Evolutionary conservation across 2,888 invertebrate species (phyloP).

Genomic region (Chrysolina oricalcia): DNA sequence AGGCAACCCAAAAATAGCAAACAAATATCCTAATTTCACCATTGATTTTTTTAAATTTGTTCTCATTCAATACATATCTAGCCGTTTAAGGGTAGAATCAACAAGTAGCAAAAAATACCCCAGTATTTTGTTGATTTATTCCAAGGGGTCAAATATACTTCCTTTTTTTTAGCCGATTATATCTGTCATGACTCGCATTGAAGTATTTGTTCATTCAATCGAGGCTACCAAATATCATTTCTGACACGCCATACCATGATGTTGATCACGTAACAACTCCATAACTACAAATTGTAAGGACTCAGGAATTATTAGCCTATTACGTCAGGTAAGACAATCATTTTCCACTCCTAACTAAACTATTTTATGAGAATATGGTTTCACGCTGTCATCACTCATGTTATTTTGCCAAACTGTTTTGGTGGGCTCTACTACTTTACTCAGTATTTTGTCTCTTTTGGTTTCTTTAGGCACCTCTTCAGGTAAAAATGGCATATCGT

Average conservation of each 20-base stretch:
- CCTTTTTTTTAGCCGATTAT: neutral
- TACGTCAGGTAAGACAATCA: slow-evolving; percentile 12
- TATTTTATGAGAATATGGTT: slow-evolving; percentile 19
- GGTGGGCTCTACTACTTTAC: too few relatives aligned
- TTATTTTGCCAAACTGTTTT: slow-evolving; percentile 3
- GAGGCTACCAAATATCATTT: neutral
- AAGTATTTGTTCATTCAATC: slow-evolving; percentile 2
- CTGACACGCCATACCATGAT: neutral
- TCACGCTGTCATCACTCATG: slow-evolving; percentile 16
- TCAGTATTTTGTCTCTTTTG: too few relatives aligned
- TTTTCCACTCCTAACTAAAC: slow-evolving; percentile 27
- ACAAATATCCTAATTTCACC: neutral
- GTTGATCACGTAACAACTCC: neutral
- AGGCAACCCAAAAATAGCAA: slow-evolving; percentile 2
- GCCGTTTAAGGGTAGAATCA: neutral
- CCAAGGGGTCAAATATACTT: neutral
- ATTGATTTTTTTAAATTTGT: neutral
- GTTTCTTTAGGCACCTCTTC: too few relatives aligned
- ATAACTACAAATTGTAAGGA: neutral
- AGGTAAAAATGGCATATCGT: too few relatives aligned
- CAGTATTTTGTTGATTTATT: neutral
- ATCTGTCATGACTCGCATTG: neutral
- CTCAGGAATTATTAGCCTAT: neutral
- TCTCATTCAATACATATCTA: neutral
- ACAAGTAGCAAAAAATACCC: neutral